Conservation (phyloP, 1,140 invertebrate species). For the Nasonia giraulti region DNA sequence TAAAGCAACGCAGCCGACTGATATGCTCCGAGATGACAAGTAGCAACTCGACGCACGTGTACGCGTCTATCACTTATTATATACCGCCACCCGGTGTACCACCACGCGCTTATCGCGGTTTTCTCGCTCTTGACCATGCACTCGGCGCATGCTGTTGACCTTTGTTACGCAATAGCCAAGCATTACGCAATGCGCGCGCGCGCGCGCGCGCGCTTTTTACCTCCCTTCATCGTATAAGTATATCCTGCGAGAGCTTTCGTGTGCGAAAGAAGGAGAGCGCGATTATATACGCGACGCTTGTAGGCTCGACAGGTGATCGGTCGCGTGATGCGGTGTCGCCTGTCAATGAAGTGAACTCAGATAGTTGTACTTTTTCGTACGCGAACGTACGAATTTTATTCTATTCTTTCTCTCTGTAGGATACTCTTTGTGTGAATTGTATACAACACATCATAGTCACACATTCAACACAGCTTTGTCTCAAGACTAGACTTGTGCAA, state of each 20-base stretch:
- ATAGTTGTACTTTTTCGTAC: too few relatives aligned
- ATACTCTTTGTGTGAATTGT: neutral
- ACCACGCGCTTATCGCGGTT: neutral
- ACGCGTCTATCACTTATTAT: neutral
- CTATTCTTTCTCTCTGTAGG: neutral
- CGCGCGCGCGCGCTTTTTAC: neutral
- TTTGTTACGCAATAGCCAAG: neutral
- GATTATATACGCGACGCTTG: too few relatives aligned
- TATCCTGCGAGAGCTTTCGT: too few relatives aligned
- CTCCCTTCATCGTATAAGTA: neutral
- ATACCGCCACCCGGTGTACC: constrained; percentile 1
- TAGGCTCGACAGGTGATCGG: too few relatives aligned
- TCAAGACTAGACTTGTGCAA: neutral
- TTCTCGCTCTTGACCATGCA: constrained; percentile 22
- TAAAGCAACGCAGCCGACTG: too few relatives aligned
- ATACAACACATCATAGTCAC: too few relatives aligned
- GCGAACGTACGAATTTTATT: neutral
- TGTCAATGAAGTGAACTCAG: too few relatives aligned
- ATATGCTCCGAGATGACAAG: too few relatives aligned
- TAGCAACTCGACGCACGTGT: neutral
- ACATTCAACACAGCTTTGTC: neutral
- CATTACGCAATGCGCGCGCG: neutral
- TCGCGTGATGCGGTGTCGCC: too few relatives aligned
- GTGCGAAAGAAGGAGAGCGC: too few relatives aligned
- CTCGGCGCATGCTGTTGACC: constrained; percentile 22